Percentiles rank a stretch among this genome's conserved stretches.
Conservation (phyloP, 2,113 vertebrate species). For the Sprattus sprattus region DNA sequence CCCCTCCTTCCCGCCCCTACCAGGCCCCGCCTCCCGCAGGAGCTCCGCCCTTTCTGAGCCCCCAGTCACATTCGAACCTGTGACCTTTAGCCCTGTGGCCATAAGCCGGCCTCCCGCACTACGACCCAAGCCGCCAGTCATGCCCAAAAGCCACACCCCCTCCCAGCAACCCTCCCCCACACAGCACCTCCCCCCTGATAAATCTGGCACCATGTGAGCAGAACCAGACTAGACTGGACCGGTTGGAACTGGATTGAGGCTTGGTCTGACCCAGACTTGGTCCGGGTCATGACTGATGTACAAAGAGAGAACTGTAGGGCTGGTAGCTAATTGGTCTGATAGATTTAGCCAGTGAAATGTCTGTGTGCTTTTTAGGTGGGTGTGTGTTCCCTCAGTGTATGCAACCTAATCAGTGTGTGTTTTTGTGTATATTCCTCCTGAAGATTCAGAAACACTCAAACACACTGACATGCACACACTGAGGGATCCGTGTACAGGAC, state of each 20-base stretch:
- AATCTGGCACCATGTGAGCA: constrained; percentile 96
- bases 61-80: constrained; percentile 89
- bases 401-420: constrained; percentile 67
- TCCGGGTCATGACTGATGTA: constrained; percentile 59
- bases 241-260: too few species aligned
- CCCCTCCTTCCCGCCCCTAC: constrained; percentile 62
- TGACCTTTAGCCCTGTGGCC: constrained; percentile 83
- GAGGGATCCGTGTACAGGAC: constrained; percentile 36
- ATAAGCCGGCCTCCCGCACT: constrained; percentile 90
- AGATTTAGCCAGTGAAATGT: constrained; percentile 42
- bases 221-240: constrained; percentile 45
- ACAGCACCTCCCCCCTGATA: constrained; percentile 86
- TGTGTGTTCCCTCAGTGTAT: constrained; percentile 71
- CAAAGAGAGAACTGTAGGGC: constrained; percentile 59
- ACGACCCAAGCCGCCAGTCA: constrained; percentile 90
- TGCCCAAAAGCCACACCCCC: constrained; percentile 91
- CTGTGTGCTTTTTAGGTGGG: constrained; percentile 26
- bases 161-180: constrained; percentile 73
- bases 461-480: neutral
- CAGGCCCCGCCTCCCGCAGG: constrained; percentile 56
- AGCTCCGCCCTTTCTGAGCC: constrained; percentile 83
- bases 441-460: constrained; percentile 28
- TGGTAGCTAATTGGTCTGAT: constrained; percentile 53
- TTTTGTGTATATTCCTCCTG: neutral
- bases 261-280: neutral